Evolutionary conservation across 1,140 invertebrate genomes (phyloP), one percentile per base, ranked within the genome.

Genomic region (Lepidostoma basale): DNA sequence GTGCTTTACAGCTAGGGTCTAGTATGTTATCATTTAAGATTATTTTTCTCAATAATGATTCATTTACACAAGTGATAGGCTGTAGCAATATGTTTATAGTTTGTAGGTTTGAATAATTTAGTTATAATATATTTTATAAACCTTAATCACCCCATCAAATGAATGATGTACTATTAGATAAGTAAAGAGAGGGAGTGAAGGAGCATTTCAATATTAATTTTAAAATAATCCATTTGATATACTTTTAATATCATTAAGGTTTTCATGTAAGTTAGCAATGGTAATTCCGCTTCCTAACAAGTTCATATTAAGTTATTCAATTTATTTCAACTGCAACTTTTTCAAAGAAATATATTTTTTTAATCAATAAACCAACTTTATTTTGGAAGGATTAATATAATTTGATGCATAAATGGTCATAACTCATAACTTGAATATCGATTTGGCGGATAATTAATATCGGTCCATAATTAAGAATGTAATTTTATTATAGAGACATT

Each of bases 21-120:
- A 20, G 42, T 12, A 58, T 45, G 16, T 70, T 56, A 59, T 67
- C 10, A 20, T 63, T 71, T 66, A 66, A 56, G 67, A 45, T 67
- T 65, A 52, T 23, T 58, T 67, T 66, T 52, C 59, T 71, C 49
- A 62, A 42, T 28, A 44, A 58, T 40, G 40, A 33, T 60, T 49
- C 36, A 59, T 69, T 45, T 44, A 65, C 63, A 65, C 62, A 70
- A 64, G 44, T 62, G 58, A 62, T 59, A 66, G 59, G 54, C 64
- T 47, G 64, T 72, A 68, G 65, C 70, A 68, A 72, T 72, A 72
- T 68, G 33, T 64, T 47, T 49, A 64, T 68, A 68, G 65, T 62
- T 68, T 68, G 39, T 65, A 68, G 63, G 49, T 64, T 68, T 72
- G 58, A 40, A 26, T 56, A 39, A 56, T 44, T 65, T 66, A 66